Conservation (phyloP, 1,140 invertebrate species). For the Ptiloglossa arizonensis region DNA sequence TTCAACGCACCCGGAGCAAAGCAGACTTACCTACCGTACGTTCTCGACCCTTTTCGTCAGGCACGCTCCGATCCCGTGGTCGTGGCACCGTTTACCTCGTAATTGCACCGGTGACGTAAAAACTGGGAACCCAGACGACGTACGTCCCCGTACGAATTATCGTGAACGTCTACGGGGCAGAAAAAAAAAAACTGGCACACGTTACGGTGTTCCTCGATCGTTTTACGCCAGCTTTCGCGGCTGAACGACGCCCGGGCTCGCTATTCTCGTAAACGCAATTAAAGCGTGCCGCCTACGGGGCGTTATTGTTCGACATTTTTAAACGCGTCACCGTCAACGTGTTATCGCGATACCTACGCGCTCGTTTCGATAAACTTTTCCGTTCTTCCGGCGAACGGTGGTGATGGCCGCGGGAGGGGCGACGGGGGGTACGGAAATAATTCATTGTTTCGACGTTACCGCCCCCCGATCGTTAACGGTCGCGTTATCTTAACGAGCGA, state of each 20-base stretch:
- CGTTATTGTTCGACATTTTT: not conserved
- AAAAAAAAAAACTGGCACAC: too few relatives aligned
- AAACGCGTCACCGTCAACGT: not conserved
- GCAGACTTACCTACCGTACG: too few relatives aligned
- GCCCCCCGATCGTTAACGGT: constrained; percentile 11
- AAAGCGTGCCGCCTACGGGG: not conserved
- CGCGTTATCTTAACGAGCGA: constrained; percentile 24
- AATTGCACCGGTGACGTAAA: too few relatives aligned
- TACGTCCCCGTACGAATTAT: too few relatives aligned
- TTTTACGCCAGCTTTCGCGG: not conserved
- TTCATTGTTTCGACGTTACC: not conserved
- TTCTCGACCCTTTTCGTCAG: too few relatives aligned
- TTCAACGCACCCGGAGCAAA: not conserved
- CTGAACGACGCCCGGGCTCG: not conserved
- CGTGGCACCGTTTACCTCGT: too few relatives aligned
- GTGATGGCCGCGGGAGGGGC: too few relatives aligned
- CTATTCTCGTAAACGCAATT: not conserved
- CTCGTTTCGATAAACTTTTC: not conserved
- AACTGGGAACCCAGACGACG: too few relatives aligned
- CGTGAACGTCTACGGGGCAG: too few relatives aligned
- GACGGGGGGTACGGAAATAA: constrained; percentile 1
- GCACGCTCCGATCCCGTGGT: too few relatives aligned
- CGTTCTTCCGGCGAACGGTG: not conserved
- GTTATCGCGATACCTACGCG: not conserved
- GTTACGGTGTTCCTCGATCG: not conserved